These are phyloP conservation scores for Acrossocheilus fasciatus DNA, from an alignment of 2,797 vertebrate species.

Conservation along the genomic window DNA sequence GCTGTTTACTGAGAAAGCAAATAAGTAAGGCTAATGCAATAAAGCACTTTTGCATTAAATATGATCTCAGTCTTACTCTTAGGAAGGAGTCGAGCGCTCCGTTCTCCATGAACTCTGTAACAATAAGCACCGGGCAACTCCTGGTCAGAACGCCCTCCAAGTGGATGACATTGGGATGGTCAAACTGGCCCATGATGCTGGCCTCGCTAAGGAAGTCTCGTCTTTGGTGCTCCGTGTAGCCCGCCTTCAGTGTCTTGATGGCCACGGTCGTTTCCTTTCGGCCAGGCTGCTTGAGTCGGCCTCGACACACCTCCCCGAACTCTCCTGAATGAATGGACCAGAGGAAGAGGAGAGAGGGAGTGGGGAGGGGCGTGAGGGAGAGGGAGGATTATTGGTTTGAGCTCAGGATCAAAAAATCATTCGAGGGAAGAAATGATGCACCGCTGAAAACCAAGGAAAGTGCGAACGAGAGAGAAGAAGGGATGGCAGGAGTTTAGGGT, in stretches of 20 bases:
- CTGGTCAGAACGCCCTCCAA: constrained; percentile 97
- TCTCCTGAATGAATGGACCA: constrained; percentile 81
- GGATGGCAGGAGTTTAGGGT: constrained; percentile 62
- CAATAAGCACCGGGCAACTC: constrained; percentile 97
- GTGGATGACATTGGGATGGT: constrained; percentile 98
- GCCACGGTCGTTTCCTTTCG: constrained; percentile 94
- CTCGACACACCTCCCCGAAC: constrained; percentile 96
- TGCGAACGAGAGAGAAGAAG: constrained; percentile 4
- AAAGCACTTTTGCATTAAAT: constrained; percentile 22
- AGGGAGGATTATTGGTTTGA: constrained; percentile 51
- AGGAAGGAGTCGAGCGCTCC: constrained; percentile 97
- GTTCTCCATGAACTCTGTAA: constrained; percentile 99
- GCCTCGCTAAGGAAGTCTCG: constrained; percentile 96
- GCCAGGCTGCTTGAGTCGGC: constrained; percentile 93
- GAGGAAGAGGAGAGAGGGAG: constrained; percentile 38
- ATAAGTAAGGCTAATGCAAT: background rate
- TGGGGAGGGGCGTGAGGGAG: constrained; percentile 38
- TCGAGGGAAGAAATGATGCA: constrained; percentile 46
- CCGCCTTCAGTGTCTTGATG: constrained; percentile 97
- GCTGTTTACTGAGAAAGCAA: background rate
- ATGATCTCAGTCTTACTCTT: constrained; percentile 81
- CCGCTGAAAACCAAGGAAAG: constrained; percentile 37
- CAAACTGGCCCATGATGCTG: constrained; percentile 99
- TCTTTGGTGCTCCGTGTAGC: constrained; percentile 95
- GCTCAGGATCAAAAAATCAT: constrained; percentile 46